A percentile compares a stretch with the other conserved stretches of the same genome.
Conservation (phyloP, 2,888 invertebrate genomes). For the Bombyx huttoni region DNA sequence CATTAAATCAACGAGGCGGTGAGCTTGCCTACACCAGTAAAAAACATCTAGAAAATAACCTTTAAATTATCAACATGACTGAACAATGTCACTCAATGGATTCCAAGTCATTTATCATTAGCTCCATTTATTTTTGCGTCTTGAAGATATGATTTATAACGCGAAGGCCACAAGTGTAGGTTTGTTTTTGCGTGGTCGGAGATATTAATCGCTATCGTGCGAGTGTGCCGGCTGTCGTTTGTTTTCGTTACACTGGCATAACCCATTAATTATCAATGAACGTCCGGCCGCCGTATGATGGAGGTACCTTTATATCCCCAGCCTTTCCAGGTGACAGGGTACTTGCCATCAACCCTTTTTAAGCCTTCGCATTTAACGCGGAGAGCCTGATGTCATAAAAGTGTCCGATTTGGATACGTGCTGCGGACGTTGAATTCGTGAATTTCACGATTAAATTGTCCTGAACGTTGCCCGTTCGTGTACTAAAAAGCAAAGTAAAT, state of each 20-base stretch:
- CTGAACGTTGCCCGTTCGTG: slow-evolving; percentile 35
- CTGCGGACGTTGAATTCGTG: slow-evolving; percentile 56
- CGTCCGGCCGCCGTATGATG: slow-evolving; percentile 62
- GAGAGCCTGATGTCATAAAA: slow-evolving; percentile 69
- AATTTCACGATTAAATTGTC: slow-evolving; percentile 46
- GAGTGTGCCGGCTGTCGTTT: slow-evolving; percentile 61
- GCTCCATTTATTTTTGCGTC: slow-evolving; percentile 71
- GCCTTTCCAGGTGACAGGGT: slow-evolving; percentile 65
- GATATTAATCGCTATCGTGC: slow-evolving; percentile 71
- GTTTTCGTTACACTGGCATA: slow-evolving; percentile 68
- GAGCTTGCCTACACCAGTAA: background rate
- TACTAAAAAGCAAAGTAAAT: slow-evolving; percentile 38
- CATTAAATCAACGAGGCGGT: background rate
- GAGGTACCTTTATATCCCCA: slow-evolving; percentile 60
- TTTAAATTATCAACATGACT: slow-evolving; percentile 50
- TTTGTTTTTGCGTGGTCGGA: slow-evolving; percentile 66
- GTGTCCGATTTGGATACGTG: slow-evolving; percentile 65
- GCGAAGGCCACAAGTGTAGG: slow-evolving; percentile 54
- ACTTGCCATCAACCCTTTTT: slow-evolving; percentile 68
- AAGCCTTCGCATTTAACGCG: slow-evolving; percentile 66
- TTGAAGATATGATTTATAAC: slow-evolving; percentile 69
- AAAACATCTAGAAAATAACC: slow-evolving; percentile 8
- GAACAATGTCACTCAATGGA: slow-evolving; percentile 39
- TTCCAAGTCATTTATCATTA: slow-evolving; percentile 67
- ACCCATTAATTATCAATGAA: slow-evolving; percentile 72